Conservation (phyloP, 2,797 vertebrate species). For the Buphagus erythrorhynchus region DNA sequence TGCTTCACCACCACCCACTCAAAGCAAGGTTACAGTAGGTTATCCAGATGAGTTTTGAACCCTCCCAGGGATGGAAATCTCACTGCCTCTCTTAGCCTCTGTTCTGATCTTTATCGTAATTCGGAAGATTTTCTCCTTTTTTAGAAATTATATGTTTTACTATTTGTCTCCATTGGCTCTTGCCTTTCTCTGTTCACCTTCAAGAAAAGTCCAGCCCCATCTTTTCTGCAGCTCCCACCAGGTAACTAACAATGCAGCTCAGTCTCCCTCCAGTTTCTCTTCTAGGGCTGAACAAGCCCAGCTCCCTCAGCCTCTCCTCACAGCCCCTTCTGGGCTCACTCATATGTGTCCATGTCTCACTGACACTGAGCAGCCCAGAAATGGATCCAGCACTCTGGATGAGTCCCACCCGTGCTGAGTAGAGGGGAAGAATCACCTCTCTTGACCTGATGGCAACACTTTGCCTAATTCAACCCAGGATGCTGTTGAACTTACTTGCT, state of each 20-base stretch:
- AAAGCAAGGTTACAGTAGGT: not conserved
- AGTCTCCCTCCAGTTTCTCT: not conserved
- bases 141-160: not conserved
- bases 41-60: not conserved
- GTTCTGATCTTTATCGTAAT: not conserved
- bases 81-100: not conserved
- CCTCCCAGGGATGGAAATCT: rapidly evolving
- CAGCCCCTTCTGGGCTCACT: not conserved
- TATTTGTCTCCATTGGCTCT: not conserved
- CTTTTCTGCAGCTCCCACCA: not conserved
- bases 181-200: not conserved
- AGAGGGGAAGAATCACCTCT: not conserved
- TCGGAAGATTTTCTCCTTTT: not conserved
- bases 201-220: not conserved
- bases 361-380: not conserved
- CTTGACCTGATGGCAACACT: not conserved
- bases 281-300: not conserved
- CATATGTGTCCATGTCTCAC: not conserved
- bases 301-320: not conserved
- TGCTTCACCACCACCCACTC: not conserved
- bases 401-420: rapidly evolving
- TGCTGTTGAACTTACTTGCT: not conserved
- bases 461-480: not conserved
- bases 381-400: not conserved
- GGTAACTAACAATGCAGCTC: not conserved